These are phyloP conservation scores for Gymnothorax javanicus DNA, from an alignment of 2,797 vertebrate species.

Conservation along the genomic window DNA sequence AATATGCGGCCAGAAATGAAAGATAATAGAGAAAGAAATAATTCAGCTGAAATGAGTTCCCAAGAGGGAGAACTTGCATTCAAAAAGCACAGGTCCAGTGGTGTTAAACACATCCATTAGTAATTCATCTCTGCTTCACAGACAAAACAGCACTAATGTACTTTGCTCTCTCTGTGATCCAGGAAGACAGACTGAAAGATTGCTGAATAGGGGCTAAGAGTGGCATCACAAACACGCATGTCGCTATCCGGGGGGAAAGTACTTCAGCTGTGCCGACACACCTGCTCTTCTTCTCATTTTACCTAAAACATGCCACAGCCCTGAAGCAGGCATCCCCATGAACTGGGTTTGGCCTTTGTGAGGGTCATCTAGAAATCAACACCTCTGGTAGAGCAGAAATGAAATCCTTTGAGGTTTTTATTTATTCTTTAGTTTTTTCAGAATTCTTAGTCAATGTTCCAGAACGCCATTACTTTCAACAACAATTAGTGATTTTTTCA, in stretches of 20 bases:
- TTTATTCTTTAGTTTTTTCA: too few species aligned
- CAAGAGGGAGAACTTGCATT: neutral
- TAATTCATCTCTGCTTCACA: slow-evolving; percentile 61
- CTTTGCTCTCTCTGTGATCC: slow-evolving; percentile 67
- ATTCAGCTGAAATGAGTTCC: slow-evolving; percentile 5
- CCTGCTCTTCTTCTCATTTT: slow-evolving; percentile 68
- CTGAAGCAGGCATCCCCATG: slow-evolving; percentile 31
- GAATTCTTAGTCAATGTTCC: too few species aligned
- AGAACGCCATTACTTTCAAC: too few species aligned
- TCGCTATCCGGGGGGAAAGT: slow-evolving; percentile 19
- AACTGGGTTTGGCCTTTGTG: slow-evolving; percentile 37
- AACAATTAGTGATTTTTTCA: too few species aligned
- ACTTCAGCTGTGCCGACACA: slow-evolving; percentile 45
- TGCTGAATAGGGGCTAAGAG: slow-evolving; percentile 45
- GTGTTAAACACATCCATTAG: slow-evolving; percentile 62
- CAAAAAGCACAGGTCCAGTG: slow-evolving; percentile 18
- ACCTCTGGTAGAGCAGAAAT: neutral
- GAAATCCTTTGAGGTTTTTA: too few species aligned
- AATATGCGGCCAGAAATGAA: neutral
- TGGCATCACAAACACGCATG: slow-evolving; percentile 18
- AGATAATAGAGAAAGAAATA: slow-evolving; percentile 9
- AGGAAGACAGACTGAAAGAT: slow-evolving; percentile 49
- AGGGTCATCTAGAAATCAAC: slow-evolving; percentile 23
- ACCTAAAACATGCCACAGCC: slow-evolving; percentile 40
- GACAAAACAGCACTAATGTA: slow-evolving; percentile 59